These are phyloP conservation scores for Cybosia mesomella DNA, from an alignment of 2,888 invertebrate species.

Conservation along the genomic window DNA sequence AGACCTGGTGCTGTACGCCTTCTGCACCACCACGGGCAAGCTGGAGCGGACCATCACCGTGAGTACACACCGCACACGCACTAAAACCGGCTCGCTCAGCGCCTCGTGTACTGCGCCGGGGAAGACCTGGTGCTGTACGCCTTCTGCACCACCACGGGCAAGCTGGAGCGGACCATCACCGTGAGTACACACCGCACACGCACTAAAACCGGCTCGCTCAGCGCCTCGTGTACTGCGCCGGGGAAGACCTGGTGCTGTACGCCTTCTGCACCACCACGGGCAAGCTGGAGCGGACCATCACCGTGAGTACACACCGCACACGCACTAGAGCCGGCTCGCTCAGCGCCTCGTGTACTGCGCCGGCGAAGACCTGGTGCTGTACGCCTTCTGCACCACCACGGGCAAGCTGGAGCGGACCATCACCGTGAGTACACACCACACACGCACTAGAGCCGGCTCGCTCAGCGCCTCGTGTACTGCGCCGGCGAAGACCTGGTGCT, in stretches of 20 bases:
- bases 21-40: conserved; percentile 97
- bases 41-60: conserved; percentile 91
- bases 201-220: no score
- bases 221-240: conserved; percentile 99
- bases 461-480: conserved; percentile 99
- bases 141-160: conserved; percentile 97
- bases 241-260: conserved; percentile 98
- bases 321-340: conserved; percentile 97
- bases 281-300: conserved; percentile 94
- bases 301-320: conserved; percentile 56
- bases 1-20: conserved; percentile 98
- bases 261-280: conserved; percentile 98
- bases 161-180: conserved; percentile 92
- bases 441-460: conserved; percentile 95
- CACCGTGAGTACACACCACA: conserved; percentile 62
- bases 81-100: conserved; percentile 61
- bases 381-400: conserved; percentile 98
- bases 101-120: conserved; percentile 99
- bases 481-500: conserved; percentile 99
- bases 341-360: conserved; percentile 99
- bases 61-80: conserved; percentile 42
- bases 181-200: conserved; percentile 54
- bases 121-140: conserved; percentile 99
- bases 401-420: conserved; percentile 96
- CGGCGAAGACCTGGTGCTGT: conserved; percentile 98